Evolutionary conservation across 2,797 vertebrate genomes (phyloP).

Genomic region (Erethizon dorsatum): DNA sequence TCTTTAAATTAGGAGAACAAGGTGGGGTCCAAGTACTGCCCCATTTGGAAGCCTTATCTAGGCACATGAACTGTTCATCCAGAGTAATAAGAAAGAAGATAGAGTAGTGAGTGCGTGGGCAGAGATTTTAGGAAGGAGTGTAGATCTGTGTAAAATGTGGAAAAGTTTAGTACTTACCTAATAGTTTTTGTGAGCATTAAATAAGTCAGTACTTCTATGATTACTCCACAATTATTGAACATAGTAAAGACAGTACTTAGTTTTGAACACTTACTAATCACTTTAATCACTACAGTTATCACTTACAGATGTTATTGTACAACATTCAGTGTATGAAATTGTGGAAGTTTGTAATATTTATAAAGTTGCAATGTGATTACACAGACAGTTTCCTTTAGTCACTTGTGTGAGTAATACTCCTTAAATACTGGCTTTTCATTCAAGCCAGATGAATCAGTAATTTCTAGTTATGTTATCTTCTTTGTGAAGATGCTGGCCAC

Average conservation of each 20-base stretch:
- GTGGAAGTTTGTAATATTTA: not conserved
- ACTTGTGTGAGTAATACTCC: not conserved
- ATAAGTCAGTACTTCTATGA: not conserved
- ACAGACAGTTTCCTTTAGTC: not conserved
- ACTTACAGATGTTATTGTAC: not conserved
- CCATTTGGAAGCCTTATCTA: constrained; percentile 29
- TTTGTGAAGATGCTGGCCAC: not conserved
- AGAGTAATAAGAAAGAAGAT: not conserved
- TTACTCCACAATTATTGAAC: not conserved
- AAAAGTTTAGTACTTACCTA: not conserved
- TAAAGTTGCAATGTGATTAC: not conserved
- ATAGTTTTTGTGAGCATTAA: not conserved
- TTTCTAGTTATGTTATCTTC: constrained; percentile 26
- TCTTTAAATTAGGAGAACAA: not conserved
- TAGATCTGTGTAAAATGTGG: not conserved
- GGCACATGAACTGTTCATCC: not conserved
- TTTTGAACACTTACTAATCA: not conserved
- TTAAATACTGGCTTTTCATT: constrained; percentile 47
- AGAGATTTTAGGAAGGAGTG: not conserved
- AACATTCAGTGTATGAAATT: not conserved
- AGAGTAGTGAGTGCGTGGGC: not conserved
- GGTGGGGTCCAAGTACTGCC: not conserved
- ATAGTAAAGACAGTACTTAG: not conserved
- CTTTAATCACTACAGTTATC: not conserved
- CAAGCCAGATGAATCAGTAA: not conserved